phyloP scores from a whole-genome alignment of 2,113 vertebrate genomes.

The Ploceus nigricollis region DNA sequence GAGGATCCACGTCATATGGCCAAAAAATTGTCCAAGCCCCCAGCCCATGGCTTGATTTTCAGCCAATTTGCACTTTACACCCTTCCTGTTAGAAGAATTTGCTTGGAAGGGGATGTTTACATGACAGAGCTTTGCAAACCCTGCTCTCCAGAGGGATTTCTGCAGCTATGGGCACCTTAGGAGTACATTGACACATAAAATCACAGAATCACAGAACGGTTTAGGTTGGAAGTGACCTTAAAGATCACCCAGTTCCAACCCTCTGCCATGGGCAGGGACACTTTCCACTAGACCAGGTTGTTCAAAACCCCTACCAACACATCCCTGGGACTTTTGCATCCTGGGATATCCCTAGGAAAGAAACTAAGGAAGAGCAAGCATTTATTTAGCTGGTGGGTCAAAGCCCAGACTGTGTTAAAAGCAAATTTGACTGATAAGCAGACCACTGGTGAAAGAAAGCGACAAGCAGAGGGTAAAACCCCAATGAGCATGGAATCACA shows the following conservation, averaged over 20 bases:
- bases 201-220: background rate
- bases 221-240: background rate
- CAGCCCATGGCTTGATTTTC: background rate
- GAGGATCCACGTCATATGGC: background rate
- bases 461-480: background rate
- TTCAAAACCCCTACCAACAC: background rate
- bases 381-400: background rate
- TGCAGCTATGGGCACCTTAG: background rate
- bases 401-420: background rate
- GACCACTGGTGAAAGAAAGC: background rate
- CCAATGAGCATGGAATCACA: background rate
- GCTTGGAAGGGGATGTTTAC: background rate
- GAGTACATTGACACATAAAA: background rate
- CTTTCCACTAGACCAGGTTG: background rate
- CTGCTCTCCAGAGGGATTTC: background rate
- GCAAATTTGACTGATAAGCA: background rate
- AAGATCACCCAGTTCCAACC: background rate
- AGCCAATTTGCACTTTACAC: background rate
- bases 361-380: background rate
- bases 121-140: background rate
- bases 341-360: background rate
- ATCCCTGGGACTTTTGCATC: background rate
- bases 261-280: background rate
- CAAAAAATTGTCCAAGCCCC: background rate
- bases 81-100: background rate